Base-by-base conservation (phyloP, 2,888 invertebrate genomes). In the Synergus japonicus region DNA sequence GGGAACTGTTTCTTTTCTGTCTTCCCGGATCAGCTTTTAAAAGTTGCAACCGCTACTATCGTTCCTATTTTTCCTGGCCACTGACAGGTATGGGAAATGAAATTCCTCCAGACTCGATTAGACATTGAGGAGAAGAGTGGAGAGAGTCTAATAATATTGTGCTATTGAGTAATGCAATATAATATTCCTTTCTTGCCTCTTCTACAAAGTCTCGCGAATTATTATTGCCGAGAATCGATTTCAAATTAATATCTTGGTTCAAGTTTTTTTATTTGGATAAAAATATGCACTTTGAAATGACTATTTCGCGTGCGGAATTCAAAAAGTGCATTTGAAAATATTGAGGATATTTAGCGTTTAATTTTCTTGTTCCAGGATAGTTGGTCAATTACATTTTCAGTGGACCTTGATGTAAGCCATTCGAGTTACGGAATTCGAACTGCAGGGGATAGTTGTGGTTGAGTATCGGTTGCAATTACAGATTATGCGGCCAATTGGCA, bases 401-500 rank as follows among this genome's bases (percentile, higher is more conserved):
- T 54, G 37, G 37, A 54, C 54, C 73, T 73, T 73, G 54, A 73
- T 49, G 49, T 73, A 73, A 73, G 73, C 73, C 37, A n/a, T 54
- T 73, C 37, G 37, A n/a, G 73, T 73, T 37, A 54, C 54, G 73
- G 37, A 73, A 73, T 73, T 73, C n/a, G 54, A 2, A 73, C 73
- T 78, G 73, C 83, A 85, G 85, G 83, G 81, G 84, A 85, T 87
- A 83, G 81, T 83, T 83, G 84, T 78, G 87, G 86, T 64, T 67
- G 77, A 76, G 81, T 82, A 78, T 81, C 80, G 81, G 81, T 86
- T 86, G 87, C 87, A 87, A 87, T 87, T 86, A 87, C 86, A 82
- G 86, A 86, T 86, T 86, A 87, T 81, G 85, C 82, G 86, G 86
- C 83, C 86, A 87, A 85, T 86, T 87, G 87, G 84, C 83, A 81